These are phyloP conservation scores for Danaus melanippus DNA, from an alignment of 1,140 invertebrate species.

Conservation along the genomic window DNA sequence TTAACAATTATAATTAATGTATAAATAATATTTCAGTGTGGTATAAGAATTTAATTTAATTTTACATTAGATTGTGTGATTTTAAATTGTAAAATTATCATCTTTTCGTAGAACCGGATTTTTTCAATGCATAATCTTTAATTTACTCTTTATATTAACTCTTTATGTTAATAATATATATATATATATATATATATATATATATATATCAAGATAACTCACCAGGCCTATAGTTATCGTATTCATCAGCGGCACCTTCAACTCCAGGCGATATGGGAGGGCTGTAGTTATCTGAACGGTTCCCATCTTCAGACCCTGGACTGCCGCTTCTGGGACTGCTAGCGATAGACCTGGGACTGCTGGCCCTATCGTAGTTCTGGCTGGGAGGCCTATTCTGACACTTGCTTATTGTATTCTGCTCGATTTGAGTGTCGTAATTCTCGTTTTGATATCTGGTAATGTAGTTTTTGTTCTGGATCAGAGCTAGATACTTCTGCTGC, in stretches of 20 bases:
- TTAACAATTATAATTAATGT: too few species aligned
- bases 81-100: too few species aligned
- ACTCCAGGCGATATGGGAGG: slow-evolving; percentile 69
- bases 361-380: slow-evolving; percentile 29
- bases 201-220: slow-evolving; percentile 12
- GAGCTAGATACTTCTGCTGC: slow-evolving; percentile 62
- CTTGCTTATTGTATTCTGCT: slow-evolving; percentile 58
- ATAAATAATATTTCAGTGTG: too few species aligned
- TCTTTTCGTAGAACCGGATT: too few species aligned
- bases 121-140: too few species aligned
- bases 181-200: too few species aligned
- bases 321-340: slow-evolving; percentile 54
- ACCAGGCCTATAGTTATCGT: slow-evolving; percentile 65
- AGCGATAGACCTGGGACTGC: slow-evolving; percentile 51
- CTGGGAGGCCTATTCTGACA: slow-evolving; percentile 30
- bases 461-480: slow-evolving; percentile 61
- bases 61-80: too few species aligned
- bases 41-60: too few species aligned
- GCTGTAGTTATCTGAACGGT: slow-evolving; percentile 64
- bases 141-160: too few species aligned
- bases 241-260: slow-evolving; percentile 59
- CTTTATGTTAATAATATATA: too few species aligned
- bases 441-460: slow-evolving; percentile 49
- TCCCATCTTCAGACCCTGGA: slow-evolving; percentile 64
- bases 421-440: slow-evolving; percentile 60